Conservation (phyloP, 2,797 vertebrate species). For the Lepidocolaptes lacrymiger region DNA sequence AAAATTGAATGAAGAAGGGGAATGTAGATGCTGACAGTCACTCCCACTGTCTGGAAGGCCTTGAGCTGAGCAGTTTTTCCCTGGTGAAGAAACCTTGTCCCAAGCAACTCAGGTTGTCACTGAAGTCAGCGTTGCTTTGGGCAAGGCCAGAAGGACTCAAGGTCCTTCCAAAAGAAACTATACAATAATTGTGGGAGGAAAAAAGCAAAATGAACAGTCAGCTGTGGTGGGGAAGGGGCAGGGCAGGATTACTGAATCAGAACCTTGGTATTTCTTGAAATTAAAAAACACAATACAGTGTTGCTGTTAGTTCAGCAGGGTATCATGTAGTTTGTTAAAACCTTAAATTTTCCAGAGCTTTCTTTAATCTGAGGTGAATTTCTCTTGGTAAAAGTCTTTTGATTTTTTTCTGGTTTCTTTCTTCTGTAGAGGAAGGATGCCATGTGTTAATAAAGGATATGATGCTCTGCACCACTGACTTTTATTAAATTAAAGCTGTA, state of each 20-base stretch:
- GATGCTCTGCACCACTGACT: not conserved
- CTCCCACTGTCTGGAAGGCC: not conserved
- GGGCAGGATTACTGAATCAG: not conserved
- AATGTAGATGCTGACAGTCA: not conserved
- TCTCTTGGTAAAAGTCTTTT: not conserved
- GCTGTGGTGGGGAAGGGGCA: not conserved
- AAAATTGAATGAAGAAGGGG: not conserved
- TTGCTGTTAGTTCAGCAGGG: not conserved
- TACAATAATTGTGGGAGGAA: not conserved
- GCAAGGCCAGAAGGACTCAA: not conserved
- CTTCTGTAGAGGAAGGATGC: not conserved
- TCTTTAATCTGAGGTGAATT: not conserved
- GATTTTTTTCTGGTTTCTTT: not conserved
- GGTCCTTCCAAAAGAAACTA: not conserved
- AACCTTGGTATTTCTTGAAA: not conserved
- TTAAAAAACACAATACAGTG: rapidly evolving
- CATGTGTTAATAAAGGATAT: constrained; percentile 19
- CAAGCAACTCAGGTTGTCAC: not conserved
- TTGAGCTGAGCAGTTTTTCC: not conserved
- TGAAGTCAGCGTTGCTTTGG: not conserved
- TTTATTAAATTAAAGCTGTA: constrained; percentile 58
- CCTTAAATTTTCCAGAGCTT: not conserved
- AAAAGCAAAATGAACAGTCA: not conserved
- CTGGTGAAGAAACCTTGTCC: not conserved
- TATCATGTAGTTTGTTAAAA: not conserved